These are phyloP conservation scores for Pampusana beccarii DNA, from an alignment of 2,113 vertebrate genomes.

Conservation along the genomic window DNA sequence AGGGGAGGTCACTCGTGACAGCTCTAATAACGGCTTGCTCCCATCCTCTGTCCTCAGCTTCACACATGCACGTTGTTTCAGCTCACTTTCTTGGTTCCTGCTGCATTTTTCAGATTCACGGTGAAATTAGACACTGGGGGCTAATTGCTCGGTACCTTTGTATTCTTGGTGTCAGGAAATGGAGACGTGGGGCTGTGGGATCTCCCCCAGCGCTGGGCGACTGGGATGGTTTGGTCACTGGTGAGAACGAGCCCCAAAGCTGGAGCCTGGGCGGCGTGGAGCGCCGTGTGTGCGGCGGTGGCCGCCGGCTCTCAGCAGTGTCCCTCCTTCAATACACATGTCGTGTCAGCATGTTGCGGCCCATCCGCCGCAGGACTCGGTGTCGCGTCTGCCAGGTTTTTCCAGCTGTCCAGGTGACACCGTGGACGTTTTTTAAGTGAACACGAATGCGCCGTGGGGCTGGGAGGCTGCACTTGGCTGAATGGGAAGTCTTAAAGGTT, in stretches of 20 bases:
- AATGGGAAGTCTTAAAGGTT: not conserved
- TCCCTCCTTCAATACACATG: fast-evolving
- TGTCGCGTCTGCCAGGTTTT: too few relatives aligned
- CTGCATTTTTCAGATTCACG: not conserved
- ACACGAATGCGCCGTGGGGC: too few relatives aligned
- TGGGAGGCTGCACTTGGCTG: too few relatives aligned
- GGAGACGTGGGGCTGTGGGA: not conserved
- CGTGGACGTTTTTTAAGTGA: too few relatives aligned
- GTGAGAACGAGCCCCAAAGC: not conserved
- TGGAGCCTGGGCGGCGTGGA: fast-evolving
- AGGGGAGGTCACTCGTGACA: not conserved
- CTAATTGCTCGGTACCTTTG: not conserved
- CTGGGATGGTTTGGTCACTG: not conserved
- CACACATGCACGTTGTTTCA: fast-evolving
- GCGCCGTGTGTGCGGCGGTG: not conserved
- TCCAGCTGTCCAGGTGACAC: too few relatives aligned
- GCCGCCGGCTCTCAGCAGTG: not conserved
- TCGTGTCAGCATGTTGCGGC: too few relatives aligned
- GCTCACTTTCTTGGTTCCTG: not conserved
- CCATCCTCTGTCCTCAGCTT: not conserved
- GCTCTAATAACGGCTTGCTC: not conserved
- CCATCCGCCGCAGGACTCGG: too few relatives aligned
- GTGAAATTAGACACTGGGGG: not conserved
- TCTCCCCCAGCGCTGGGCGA: fast-evolving
- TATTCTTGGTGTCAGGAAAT: not conserved